A percentile compares a stretch with the other conserved stretches of the same genome.
phyloP scores from a whole-genome alignment of 2,797 vertebrate genomes.

The Halcyon leucocephala region DNA sequence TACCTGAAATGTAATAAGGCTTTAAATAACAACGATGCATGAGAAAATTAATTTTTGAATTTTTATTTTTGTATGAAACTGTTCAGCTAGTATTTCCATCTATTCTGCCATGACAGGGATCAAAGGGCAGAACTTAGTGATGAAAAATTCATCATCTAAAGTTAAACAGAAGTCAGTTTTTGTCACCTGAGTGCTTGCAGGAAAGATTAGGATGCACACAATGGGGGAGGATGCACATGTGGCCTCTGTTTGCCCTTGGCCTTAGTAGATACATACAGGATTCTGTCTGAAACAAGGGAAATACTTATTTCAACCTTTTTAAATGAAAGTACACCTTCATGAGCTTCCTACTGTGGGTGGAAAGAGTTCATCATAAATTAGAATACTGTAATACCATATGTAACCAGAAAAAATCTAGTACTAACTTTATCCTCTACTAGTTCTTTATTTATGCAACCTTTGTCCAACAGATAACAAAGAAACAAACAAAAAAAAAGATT shows the following conservation, averaged over 20 bases:
- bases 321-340: not conserved
- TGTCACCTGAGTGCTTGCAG: not conserved
- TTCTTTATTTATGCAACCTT: not conserved
- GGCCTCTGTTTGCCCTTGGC: not conserved
- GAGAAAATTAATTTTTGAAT: not conserved
- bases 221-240: accelerated
- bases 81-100: not conserved
- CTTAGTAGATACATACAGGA: not conserved
- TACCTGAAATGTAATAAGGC: not conserved
- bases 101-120: not conserved
- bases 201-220: not conserved
- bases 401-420: not conserved
- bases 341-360: not conserved
- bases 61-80: not conserved
- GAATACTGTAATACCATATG: accelerated
- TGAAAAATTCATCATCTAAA: not conserved
- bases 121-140: not conserved
- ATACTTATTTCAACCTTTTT: not conserved
- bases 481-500: not conserved
- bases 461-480: not conserved
- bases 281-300: not conserved
- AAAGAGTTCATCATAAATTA: not conserved
- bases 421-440: not conserved
- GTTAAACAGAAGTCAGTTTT: not conserved
- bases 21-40: not conserved